Conservation (phyloP, 2,888 invertebrate species). For the Caenorhabditis imperialis region DNA sequence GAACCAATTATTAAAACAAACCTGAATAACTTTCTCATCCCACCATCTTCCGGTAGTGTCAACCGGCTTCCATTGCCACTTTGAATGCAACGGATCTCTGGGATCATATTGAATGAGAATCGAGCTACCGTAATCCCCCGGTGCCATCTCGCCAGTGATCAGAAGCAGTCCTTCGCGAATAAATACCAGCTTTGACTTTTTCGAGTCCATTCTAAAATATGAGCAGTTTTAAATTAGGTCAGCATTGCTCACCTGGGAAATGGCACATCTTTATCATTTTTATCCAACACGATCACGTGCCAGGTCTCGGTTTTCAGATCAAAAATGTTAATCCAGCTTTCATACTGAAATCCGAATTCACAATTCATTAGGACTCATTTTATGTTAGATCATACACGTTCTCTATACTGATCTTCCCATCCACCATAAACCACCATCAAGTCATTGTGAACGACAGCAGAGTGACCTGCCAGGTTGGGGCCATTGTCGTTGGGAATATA, state of each 20-base stretch:
- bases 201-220: constrained; percentile 6
- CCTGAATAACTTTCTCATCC: neutral
- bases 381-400: too few species aligned
- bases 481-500: neutral
- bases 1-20: neutral
- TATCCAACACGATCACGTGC: too few species aligned
- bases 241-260: neutral
- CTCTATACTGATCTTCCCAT: too few species aligned
- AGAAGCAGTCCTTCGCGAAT: constrained; percentile 7
- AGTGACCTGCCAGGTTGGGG: neutral
- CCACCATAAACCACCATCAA: constrained; percentile 22
- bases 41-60: constrained; percentile 26
- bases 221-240: neutral
- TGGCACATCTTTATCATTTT: too few species aligned
- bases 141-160: constrained; percentile 20
- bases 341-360: neutral
- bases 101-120: constrained; percentile 1
- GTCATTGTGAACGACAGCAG: constrained; percentile 2
- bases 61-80: constrained; percentile 13
- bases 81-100: neutral
- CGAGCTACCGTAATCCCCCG: constrained; percentile 14
- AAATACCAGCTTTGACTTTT: constrained; percentile 11
- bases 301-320: too few species aligned
- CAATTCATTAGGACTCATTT: neutral
- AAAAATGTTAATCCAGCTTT: too few species aligned